Evolutionary conservation across 1,140 invertebrate species (phyloP), one percentile per base, ranked within the genome.

Genomic region (Papilio polyxenes): DNA sequence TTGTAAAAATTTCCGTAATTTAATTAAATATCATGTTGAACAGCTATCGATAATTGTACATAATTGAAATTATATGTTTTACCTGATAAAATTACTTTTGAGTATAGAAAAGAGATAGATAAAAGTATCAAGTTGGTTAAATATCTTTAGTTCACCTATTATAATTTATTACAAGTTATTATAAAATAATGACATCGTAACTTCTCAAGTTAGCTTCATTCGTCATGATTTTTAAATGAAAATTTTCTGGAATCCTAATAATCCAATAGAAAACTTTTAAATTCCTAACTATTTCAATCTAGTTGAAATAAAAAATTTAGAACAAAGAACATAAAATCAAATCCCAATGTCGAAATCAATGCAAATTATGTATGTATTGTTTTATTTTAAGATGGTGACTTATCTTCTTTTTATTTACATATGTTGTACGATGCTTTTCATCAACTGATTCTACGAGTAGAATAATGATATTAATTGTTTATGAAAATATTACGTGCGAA

Each of bases 21-120:
- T n/a, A 78, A 79, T 40, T 79, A 40, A 79, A 48, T 79, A 79
- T 79, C 77, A 10, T 13, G 37, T 79, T 44, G 7, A 62, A 79
- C 77, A 79, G 49, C 51, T 62, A 15, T 56, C 17, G 53, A 65
- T 62, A 79, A 79, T 79, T 59, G 31, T 10, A 13, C 31, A 20
- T 79, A 79, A 79, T 79, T 79, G 77, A 79, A 79, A 62, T 79
- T n/a, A 20, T 79, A 44, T 79, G 77, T 79, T 10, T 79, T 1
- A 37, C 37, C 11, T 77, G 75, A 77, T 77, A 51, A 53, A 77
- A 51, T 51, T 76, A 51, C 13, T 76, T 76, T 53, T 49, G 40
- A 40, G 48, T 51, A 13, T 4, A 49, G 23, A 53, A 76, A 17
- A 59, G 40, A 3, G 48, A 76, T 20, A 76, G 75, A 76, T 76